Evolutionary conservation across 1,140 invertebrate species (phyloP).

Genomic region (Drosophila punjabiensis): DNA sequence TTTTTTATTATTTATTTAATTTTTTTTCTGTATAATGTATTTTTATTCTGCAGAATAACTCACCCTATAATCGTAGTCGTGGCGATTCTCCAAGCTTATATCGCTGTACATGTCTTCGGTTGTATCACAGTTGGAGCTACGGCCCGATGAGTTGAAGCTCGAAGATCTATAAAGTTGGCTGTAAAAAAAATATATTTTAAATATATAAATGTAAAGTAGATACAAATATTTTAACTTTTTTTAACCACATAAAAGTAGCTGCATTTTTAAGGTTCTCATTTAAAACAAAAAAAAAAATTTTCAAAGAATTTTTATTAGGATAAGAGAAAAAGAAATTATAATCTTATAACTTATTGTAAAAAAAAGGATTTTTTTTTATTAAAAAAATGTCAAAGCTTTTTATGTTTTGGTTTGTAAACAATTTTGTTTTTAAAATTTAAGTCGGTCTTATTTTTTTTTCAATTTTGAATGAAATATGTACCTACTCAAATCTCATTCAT

Average conservation of each 20-base stretch:
- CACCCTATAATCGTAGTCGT: slow-evolving; percentile 96
- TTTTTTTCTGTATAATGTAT: neutral
- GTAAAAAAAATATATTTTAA: slow-evolving; percentile 37
- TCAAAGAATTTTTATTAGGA: too few species aligned
- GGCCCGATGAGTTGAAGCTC: slow-evolving; percentile 95
- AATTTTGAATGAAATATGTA: too few species aligned
- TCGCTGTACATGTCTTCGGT: slow-evolving; percentile 97
- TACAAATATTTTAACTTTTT: neutral
- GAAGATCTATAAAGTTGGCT: slow-evolving; percentile 95
- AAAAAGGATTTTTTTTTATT: too few species aligned
- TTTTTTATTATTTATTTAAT: neutral
- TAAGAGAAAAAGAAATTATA: too few species aligned
- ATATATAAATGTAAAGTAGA: neutral
- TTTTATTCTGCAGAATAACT: slow-evolving; percentile 63
- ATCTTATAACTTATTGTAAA: too few species aligned
- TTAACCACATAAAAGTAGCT: neutral
- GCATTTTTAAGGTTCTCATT: too few species aligned
- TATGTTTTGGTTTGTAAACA: too few species aligned
- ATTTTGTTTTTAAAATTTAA: too few species aligned
- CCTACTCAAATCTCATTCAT: too few species aligned
- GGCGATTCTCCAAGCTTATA: slow-evolving; percentile 95
- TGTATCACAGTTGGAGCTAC: slow-evolving; percentile 95
- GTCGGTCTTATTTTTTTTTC: too few species aligned
- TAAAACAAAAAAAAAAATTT: too few species aligned
- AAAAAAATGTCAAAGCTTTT: too few species aligned